Conservation (phyloP, 2,797 vertebrate genomes). For the Rhinogobio ventralis region DNA sequence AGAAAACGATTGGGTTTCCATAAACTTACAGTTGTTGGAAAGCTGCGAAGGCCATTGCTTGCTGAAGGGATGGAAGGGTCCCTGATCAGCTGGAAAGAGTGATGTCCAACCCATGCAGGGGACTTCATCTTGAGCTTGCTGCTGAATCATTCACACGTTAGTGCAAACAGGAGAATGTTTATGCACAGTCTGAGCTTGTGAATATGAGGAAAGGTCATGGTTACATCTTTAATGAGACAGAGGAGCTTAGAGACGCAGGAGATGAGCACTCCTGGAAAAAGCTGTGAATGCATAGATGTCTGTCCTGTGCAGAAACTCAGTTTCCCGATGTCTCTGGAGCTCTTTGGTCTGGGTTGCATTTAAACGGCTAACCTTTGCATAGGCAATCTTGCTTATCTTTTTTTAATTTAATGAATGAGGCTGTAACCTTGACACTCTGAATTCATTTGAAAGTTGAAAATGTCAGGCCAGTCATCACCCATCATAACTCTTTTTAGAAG, state of each 20-base stretch:
- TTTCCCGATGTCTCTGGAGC: slow-evolving; percentile 5
- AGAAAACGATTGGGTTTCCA: slow-evolving; percentile 19
- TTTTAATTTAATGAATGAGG: slow-evolving; percentile 31
- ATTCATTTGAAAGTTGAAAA: slow-evolving; percentile 39
- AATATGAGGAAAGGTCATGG: slow-evolving; percentile 58
- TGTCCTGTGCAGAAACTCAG: slow-evolving; percentile 34
- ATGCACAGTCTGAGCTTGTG: slow-evolving; percentile 47
- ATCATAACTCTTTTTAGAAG: slow-evolving; percentile 45
- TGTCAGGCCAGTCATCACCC: slow-evolving; percentile 22
- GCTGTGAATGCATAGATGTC: slow-evolving; percentile 23
- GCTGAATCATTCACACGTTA: slow-evolving; percentile 44
- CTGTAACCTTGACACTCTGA: slow-evolving; percentile 9
- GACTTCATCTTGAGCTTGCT: slow-evolving; percentile 31
- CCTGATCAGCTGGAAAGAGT: slow-evolving; percentile 20
- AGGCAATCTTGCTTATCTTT: slow-evolving; percentile 5
- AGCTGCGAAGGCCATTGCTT: background rate
- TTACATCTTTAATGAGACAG: slow-evolving; percentile 63
- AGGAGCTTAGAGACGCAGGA: slow-evolving; percentile 36
- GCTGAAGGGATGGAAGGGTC: slow-evolving; percentile 26
- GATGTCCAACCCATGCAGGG: slow-evolving; percentile 17
- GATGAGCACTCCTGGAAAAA: slow-evolving; percentile 34
- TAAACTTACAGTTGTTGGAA: slow-evolving; percentile 8
- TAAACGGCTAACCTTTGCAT: slow-evolving; percentile 27
- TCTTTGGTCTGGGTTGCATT: slow-evolving; percentile 1
- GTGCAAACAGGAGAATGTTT: slow-evolving; percentile 55